Evolutionary conservation across 2,797 vertebrate genomes (phyloP).

Genomic region (Sylvilagus floridanus): DNA sequence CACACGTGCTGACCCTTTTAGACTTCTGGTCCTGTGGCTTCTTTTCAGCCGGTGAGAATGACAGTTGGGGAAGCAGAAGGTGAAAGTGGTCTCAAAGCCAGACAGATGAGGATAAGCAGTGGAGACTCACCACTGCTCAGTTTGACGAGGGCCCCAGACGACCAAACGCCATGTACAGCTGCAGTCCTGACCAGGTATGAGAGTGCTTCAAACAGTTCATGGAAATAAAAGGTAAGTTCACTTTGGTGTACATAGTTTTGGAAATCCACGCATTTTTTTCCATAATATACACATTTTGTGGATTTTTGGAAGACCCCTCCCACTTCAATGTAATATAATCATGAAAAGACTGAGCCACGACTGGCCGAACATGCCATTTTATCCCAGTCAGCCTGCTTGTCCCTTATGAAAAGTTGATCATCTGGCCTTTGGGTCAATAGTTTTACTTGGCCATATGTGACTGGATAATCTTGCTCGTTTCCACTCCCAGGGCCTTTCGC

Average conservation of each 20-base stretch:
- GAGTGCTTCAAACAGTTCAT: too few relatives aligned
- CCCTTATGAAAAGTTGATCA: slow-evolving; percentile 48
- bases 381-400: background rate
- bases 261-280: too few relatives aligned
- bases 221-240: too few relatives aligned
- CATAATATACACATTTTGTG: too few relatives aligned
- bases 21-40: background rate
- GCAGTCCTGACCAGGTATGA: background rate
- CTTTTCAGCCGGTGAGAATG: slow-evolving; percentile 55
- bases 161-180: background rate
- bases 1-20: slow-evolving; percentile 49
- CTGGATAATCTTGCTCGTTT: background rate
- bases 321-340: background rate
- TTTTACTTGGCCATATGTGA: background rate
- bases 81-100: background rate
- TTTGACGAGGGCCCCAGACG: background rate
- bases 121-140: slow-evolving; percentile 15
- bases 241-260: too few relatives aligned
- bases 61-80: background rate
- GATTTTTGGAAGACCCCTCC: too few relatives aligned
- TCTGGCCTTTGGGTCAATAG: slow-evolving; percentile 37
- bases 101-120: slow-evolving; percentile 7
- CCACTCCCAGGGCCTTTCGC: background rate
- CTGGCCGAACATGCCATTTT: background rate
- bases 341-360: background rate